Percentiles rank a stretch among this genome's conserved stretches.
Evolutionary conservation across 2,888 invertebrate genomes (phyloP).

Genomic region (Calameuta idolon): DNA sequence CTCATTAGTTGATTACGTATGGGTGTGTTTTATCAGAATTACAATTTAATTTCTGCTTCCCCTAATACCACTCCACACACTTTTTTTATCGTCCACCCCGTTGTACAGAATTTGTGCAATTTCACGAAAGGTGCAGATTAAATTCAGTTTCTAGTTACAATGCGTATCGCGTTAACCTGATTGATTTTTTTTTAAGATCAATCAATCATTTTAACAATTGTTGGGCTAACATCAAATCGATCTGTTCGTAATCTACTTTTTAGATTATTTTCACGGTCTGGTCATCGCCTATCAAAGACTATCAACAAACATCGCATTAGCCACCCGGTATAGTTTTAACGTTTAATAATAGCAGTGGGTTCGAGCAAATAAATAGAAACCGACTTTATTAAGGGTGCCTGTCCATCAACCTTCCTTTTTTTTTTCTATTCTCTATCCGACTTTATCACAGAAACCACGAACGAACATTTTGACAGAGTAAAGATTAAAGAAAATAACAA

Average conservation of each 20-base stretch:
- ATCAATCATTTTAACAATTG: not conserved
- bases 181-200: not conserved
- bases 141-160: not conserved
- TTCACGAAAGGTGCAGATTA: not conserved
- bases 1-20: not conserved
- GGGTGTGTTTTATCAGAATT: not conserved
- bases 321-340: not conserved
- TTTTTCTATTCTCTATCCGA: not conserved
- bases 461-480: not conserved
- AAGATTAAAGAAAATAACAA: not conserved
- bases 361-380: slow-evolving; percentile 8
- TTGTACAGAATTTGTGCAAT: not conserved
- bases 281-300: not conserved
- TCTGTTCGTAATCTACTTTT: not conserved
- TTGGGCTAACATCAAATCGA: not conserved
- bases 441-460: not conserved
- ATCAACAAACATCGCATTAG: not conserved
- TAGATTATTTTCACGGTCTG: not conserved
- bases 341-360: slow-evolving; percentile 1
- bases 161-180: not conserved
- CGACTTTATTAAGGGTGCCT: slow-evolving; percentile 1
- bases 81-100: not conserved
- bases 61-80: not conserved
- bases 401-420: not conserved
- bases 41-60: not conserved